Evolutionary conservation across 2,888 invertebrate species (phyloP).

Genomic region (Rhingia campestris): DNA sequence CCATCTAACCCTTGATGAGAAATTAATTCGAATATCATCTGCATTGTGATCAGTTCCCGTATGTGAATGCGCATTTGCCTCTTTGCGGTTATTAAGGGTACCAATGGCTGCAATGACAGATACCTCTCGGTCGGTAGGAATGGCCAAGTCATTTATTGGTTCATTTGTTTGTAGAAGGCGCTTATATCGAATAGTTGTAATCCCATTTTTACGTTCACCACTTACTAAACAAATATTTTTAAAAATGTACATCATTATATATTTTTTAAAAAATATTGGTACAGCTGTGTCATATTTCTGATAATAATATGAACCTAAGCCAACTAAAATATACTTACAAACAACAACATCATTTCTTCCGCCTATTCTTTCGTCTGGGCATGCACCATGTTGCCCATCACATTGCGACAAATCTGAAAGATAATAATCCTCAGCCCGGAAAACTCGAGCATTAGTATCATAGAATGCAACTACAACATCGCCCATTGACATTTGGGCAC

Average conservation of each 20-base stretch:
- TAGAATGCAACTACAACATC: conserved; percentile 93
- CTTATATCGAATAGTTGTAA: conserved; percentile 91
- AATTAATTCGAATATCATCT: conserved; percentile 90
- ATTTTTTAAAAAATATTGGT: too few species aligned
- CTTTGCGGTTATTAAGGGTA: conserved; percentile 89
- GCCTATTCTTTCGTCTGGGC: conserved; percentile 91
- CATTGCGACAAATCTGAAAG: conserved; percentile 92
- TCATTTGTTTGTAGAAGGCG: conserved; percentile 91
- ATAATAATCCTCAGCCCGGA: conserved; percentile 92
- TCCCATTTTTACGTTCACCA: conserved; percentile 90
- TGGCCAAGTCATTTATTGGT: conserved; percentile 87
- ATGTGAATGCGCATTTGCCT: conserved; percentile 91
- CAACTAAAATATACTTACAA: conserved; percentile 79
- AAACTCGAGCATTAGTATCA: conserved; percentile 84
- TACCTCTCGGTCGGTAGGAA: conserved; percentile 87
- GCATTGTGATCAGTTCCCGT: conserved; percentile 81
- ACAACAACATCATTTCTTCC: conserved; percentile 90
- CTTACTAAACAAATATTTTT: conserved; percentile 83
- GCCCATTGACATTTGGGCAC: conserved; percentile 90
- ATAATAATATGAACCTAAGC: not conserved
- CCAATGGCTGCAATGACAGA: conserved; percentile 95
- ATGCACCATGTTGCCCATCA: conserved; percentile 92
- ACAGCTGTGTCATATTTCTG: not conserved
- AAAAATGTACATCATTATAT: not conserved
- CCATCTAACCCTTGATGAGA: conserved; percentile 85